A percentile compares a stretch with the other conserved stretches of the same genome.
These are phyloP conservation scores for Babylonia areolata DNA, from an alignment of 1,140 invertebrate species.

Conservation along the genomic window DNA sequence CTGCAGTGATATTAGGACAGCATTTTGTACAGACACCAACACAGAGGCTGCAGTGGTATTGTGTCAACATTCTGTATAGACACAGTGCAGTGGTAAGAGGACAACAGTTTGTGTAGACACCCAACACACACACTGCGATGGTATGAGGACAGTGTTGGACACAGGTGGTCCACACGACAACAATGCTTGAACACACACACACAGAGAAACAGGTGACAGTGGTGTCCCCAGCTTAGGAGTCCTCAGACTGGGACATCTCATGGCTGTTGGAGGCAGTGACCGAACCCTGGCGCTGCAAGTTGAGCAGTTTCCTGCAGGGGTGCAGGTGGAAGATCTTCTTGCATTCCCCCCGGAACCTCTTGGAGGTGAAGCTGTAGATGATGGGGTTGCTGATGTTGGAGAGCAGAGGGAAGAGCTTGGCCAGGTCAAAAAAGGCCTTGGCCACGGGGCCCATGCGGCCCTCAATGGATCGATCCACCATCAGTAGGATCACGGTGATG, in stretches of 20 bases:
- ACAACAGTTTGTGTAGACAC: no score
- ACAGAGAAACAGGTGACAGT: no score
- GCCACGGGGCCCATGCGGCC: conserved; percentile 28
- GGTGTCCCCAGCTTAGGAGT: conserved; percentile 9
- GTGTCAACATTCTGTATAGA: no score
- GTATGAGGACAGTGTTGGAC: no score
- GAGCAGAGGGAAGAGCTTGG: conserved; percentile 42
- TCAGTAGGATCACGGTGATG: conserved; percentile 42
- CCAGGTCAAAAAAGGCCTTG: conserved; percentile 49
- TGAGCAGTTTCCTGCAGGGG: conserved; percentile 15
- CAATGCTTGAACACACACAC: no score
- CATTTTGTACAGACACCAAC: no score
- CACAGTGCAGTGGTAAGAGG: no score
- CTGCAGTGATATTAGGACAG: no score
- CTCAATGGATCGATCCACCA: conserved; percentile 30
- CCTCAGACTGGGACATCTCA: conserved; percentile 34
- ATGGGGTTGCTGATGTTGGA: conserved; percentile 51
- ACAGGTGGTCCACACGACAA: no score
- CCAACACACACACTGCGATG: no score
- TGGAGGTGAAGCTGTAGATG: conserved; percentile 54
- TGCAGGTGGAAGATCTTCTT: conserved; percentile 40
- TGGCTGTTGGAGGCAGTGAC: not conserved
- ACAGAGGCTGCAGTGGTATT: no score
- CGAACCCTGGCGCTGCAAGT: conserved; percentile 21
- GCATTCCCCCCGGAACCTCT: conserved; percentile 43